Base-by-base conservation (phyloP, 2,888 invertebrate species). In the Limnephilus auricula region DNA sequence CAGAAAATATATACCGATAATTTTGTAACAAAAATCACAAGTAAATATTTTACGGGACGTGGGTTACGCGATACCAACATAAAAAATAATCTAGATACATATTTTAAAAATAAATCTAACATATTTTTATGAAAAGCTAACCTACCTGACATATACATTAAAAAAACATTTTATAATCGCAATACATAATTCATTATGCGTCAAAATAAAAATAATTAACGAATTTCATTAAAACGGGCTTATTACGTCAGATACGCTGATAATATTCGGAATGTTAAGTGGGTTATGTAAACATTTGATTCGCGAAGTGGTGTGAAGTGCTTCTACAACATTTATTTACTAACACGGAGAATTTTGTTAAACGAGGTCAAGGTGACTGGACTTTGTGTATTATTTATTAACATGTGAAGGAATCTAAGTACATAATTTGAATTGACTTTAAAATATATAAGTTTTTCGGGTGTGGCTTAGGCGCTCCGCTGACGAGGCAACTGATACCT, bases 331-430 rank as follows among this genome's bases (percentile, higher is more conserved):
- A 34, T 82, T 82, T 82, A 34, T 82, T 82, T 82, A 82, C 82
- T 9, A 18, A 37, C 82, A 82, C 34, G 2, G 25, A n/a, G 25
- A 34, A 82, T 40, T 1, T 45, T 45, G 15, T 25, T 18, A 32
- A 82, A 82, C 25, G 32, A 82, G 82, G 82, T 82, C 82, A 82
- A 82, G 82, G 82, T 82, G 82, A 34, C 25, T 34, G 34, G 34
- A 82, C n/a, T 82, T 0, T 34, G 4, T 6, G 18, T 25, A 82
- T 34, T 82, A 82, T 82, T 34, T 82, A n/a, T 37, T 34, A 82
- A 82, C 10, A 32, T 32, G 25, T n/a, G 65, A 65, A 65, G 25
- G 25, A 65, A 65, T 65, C 65, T n/a, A 25, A n/a, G 0, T 25
- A 40, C 40, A 40, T 40, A 9, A 65, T n/a, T n/a, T 65, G 25